Conservation (phyloP, 1,140 invertebrate genomes). For the Drosophila gunungcola region DNA sequence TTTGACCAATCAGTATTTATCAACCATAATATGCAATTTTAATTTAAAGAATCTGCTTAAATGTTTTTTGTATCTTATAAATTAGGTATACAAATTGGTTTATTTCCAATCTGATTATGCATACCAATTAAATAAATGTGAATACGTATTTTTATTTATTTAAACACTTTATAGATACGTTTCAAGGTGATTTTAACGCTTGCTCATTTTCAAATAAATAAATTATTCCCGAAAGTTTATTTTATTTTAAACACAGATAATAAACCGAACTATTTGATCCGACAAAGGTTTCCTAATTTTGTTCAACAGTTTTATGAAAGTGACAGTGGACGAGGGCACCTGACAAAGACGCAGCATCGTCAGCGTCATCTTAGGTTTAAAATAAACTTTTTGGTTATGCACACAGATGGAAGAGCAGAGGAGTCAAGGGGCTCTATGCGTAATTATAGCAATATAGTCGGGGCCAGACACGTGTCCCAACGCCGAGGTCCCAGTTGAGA, state of each 20-base stretch:
- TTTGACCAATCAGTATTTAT: too few species aligned
- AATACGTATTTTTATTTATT: too few species aligned
- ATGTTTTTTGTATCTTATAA: too few species aligned
- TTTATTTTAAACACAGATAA: not conserved
- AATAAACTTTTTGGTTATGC: slow-evolving; percentile 66
- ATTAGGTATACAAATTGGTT: too few species aligned
- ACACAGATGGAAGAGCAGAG: slow-evolving; percentile 4
- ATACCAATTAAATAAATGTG: too few species aligned
- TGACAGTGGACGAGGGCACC: slow-evolving; percentile 12
- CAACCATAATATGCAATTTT: too few species aligned
- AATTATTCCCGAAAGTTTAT: not conserved
- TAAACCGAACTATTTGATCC: not conserved
- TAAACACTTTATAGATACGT: too few species aligned
- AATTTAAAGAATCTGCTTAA: too few species aligned
- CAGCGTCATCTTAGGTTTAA: slow-evolving; percentile 36
- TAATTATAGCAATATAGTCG: slow-evolving; percentile 65
- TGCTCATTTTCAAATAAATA: not conserved
- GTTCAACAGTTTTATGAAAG: slow-evolving; percentile 2
- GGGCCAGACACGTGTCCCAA: slow-evolving; percentile 51
- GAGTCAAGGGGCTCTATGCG: slow-evolving; percentile 38
- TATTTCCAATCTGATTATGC: too few species aligned
- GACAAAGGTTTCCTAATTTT: not conserved
- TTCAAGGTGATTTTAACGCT: too few species aligned
- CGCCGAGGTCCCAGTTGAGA: slow-evolving; percentile 5
- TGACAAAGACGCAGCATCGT: slow-evolving; percentile 31